Percentiles rank a stretch among this genome's conserved stretches.
Evolutionary conservation across 2,113 vertebrate genomes (phyloP).

Genomic region (Rhinichthys klamathensis): DNA sequence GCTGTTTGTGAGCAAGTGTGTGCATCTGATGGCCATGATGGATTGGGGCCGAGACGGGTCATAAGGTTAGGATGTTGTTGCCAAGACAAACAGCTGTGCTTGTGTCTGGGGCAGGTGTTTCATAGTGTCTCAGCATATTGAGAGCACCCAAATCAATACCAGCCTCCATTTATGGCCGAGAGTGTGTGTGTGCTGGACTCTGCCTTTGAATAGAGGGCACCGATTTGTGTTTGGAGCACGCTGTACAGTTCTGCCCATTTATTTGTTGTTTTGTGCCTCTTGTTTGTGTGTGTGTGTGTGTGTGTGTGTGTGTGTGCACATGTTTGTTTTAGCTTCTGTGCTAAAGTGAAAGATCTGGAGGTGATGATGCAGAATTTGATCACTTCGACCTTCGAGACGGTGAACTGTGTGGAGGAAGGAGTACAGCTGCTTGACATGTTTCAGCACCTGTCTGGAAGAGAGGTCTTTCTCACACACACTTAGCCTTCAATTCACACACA

Average conservation of each 20-base stretch:
- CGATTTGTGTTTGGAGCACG: conserved; percentile 31
- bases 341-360: conserved; percentile 76
- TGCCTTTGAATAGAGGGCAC: conserved; percentile 25
- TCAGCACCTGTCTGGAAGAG: conserved; percentile 75
- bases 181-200: conserved; percentile 25
- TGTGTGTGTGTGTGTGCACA: neutral
- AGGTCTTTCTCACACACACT: conserved; percentile 72
- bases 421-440: conserved; percentile 82
- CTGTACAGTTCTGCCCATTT: conserved; percentile 19
- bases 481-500: conserved; percentile 6
- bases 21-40: conserved; percentile 67
- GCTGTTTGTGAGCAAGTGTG: neutral
- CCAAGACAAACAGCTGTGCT: conserved; percentile 77
- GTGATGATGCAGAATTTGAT: conserved; percentile 84
- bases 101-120: conserved; percentile 72
- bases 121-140: conserved; percentile 69
- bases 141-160: conserved; percentile 73
- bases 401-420: conserved; percentile 78
- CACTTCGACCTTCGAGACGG: conserved; percentile 75
- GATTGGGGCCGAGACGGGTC: conserved; percentile 73
- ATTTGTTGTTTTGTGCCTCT: conserved; percentile 10
- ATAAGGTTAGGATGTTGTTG: conserved; percentile 68
- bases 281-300: conserved; percentile 43
- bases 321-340: conserved; percentile 72
- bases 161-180: conserved; percentile 38